Base-by-base conservation (phyloP, 1,140 invertebrate species). In the Lycorma delicatula region DNA sequence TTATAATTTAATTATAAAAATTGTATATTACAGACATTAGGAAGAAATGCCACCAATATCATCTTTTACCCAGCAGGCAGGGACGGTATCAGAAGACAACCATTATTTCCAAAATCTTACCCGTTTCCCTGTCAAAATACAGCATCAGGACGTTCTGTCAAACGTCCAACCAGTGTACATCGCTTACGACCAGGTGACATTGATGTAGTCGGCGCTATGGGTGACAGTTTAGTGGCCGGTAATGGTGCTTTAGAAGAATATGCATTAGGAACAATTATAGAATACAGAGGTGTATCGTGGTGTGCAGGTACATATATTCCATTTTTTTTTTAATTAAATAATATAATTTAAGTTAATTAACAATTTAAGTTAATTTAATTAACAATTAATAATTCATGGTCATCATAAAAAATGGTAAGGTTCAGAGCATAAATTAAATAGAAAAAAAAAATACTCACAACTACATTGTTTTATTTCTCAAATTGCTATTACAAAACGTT, bases 261-360 rank as follows among this genome's bases (percentile, higher is more conserved):
- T 63, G 81, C 85, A 1, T 67, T 87, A 1, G 85, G 83, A 9
- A 81, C 85, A 1, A 79, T 87, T 51, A 81, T 87, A 36, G 85
- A 89, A 64, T 83, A 87, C 61, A 71, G 87, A 57, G 88, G 87
- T 13, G 81, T 89, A 0, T 87, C 86, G 3, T 89, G 85, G 84
- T 84, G 82, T 69, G 78, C 77, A 57, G 86, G 82, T 81, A 70
- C 65, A 31, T 55, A 38, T 38, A 13, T 5, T 18, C 47, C n/a
- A n/a, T n/a, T n/a, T n/a, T n/a, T n/a, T n/a, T n/a, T n/a, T n/a
- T n/a, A n/a, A n/a, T n/a, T n/a, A n/a, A n/a, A n/a, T n/a, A n/a
- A n/a, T n/a, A n/a, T n/a, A n/a, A n/a, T n/a, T n/a, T n/a, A n/a
- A n/a, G n/a, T n/a, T n/a, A n/a, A n/a, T n/a, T n/a, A n/a, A n/a